Percentiles rank a stretch among this genome's conserved stretches.
These are phyloP conservation scores for Panurus biarmicus DNA, from an alignment of 2,113 vertebrate genomes.

Conservation along the genomic window DNA sequence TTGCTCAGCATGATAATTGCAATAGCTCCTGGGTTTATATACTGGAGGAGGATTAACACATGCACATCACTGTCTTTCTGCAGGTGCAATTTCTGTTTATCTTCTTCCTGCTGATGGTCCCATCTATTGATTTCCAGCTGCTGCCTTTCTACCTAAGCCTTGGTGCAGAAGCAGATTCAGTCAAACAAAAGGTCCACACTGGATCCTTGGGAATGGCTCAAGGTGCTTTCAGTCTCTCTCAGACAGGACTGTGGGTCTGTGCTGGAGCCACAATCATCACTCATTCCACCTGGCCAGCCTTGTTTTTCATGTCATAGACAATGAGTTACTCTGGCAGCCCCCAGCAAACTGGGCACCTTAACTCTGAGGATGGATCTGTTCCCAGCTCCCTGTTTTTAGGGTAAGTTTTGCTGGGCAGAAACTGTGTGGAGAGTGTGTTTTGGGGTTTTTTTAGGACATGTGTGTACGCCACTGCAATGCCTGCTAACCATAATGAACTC, in stretches of 20 bases:
- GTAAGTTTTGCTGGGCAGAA: neutral
- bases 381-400: neutral
- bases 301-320: neutral
- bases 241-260: neutral
- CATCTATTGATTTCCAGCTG: neutral
- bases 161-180: neutral
- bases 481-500: neutral
- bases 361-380: neutral
- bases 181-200: neutral
- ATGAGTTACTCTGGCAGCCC: neutral
- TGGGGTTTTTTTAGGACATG: neutral
- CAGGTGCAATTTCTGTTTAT: slow-evolving; percentile 8
- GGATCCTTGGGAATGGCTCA: neutral
- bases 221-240: neutral
- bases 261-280: neutral
- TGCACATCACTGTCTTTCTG: neutral
- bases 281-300: neutral
- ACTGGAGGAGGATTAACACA: neutral
- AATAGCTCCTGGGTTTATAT: neutral
- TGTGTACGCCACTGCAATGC: neutral
- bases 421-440: neutral
- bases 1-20: neutral
- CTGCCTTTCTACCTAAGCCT: neutral
- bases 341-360: neutral
- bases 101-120: neutral